Evolutionary conservation across 2,797 vertebrate species (phyloP), one percentile per base, ranked within the genome.

Genomic region (Oreochromis grahami): DNA sequence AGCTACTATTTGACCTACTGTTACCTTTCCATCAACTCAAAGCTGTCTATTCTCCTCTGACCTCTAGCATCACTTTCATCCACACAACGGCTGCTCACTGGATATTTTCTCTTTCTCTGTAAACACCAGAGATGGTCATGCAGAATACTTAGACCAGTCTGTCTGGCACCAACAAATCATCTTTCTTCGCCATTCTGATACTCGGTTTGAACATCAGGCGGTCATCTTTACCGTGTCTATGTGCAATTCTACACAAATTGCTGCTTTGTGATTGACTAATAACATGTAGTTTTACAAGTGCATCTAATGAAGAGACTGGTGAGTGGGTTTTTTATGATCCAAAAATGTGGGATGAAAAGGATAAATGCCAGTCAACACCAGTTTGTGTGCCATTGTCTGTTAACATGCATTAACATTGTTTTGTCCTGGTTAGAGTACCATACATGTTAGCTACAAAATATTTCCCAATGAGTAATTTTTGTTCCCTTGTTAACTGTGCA

Each of bases 321-420:
- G 60, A 38, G 34, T 0, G 6, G 1, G 3, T 13, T 41, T 65
- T 65, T 21, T 65, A 21, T 21, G 12, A 21, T 65, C 36, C 41
- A 65, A 21, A n/a, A 41, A 65, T 38, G 36, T 8, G 1, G 34
- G 1, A 21, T 3, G 19, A 65, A 65, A 21, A 21, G 34, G 34
- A 65, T 38, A 1, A 14, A 65, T 21, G 1, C 34, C 63, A 41
- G 14, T 38, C 12, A 38, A 65, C n/a, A 41, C n/a, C 12, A 24
- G n/a, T 68, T 68, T 65, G 34, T 65, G 34, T 65, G 19, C 5
- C 8, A 41, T 19, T 19, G 0, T 34, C 29, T 6, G 15, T 58
- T 34, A 32, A 34, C 36, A 9, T 58, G 56, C 56, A 36, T n/a
- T 36, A 63, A 63, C 6, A n/a, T 63, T 36, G 58, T 63, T 34